Conservation (phyloP, 2,797 vertebrate genomes). For the Gouania willdenowi region DNA sequence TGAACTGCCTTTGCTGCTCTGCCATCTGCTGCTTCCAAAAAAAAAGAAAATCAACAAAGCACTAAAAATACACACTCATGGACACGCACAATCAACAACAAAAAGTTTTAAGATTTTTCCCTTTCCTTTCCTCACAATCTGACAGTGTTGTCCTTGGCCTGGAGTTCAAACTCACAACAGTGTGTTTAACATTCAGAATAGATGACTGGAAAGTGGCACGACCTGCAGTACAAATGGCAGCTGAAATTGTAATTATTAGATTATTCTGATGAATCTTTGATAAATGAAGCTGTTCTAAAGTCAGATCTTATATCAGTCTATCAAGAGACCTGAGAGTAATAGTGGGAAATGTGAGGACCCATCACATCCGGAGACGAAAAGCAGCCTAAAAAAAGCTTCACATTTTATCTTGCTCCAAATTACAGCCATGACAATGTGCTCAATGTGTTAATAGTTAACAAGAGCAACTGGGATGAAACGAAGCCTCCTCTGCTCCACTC, state of each 20-base stretch:
- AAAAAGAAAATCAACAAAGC: neutral
- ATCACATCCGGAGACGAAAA: constrained; percentile 37
- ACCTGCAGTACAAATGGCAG: constrained; percentile 47
- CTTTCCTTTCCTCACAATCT: neutral
- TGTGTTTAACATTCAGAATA: constrained; percentile 66
- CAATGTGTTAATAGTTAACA: neutral
- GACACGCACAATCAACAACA: constrained; percentile 22
- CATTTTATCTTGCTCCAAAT: constrained; percentile 3
- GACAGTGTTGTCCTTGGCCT: constrained; percentile 6
- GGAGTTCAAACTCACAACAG: constrained; percentile 13
- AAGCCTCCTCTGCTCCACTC: neutral
- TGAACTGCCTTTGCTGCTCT: constrained; percentile 42
- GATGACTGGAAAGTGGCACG: constrained; percentile 70
- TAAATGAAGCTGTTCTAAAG: constrained; percentile 58
- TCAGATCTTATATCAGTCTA: constrained; percentile 27
- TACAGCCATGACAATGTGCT: neutral
- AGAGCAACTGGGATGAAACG: neutral
- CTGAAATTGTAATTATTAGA: constrained; percentile 62
- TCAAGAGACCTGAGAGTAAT: constrained; percentile 4
- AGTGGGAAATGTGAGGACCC: constrained; percentile 22
- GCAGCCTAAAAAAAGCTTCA: constrained; percentile 30
- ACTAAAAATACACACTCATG: constrained; percentile 63
- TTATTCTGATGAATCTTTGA: constrained; percentile 68
- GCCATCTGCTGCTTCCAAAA: constrained; percentile 45
- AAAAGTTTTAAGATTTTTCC: constrained; percentile 3